Evolutionary conservation across 2,797 vertebrate genomes (phyloP).

Genomic region (Leuciscus waleckii): DNA sequence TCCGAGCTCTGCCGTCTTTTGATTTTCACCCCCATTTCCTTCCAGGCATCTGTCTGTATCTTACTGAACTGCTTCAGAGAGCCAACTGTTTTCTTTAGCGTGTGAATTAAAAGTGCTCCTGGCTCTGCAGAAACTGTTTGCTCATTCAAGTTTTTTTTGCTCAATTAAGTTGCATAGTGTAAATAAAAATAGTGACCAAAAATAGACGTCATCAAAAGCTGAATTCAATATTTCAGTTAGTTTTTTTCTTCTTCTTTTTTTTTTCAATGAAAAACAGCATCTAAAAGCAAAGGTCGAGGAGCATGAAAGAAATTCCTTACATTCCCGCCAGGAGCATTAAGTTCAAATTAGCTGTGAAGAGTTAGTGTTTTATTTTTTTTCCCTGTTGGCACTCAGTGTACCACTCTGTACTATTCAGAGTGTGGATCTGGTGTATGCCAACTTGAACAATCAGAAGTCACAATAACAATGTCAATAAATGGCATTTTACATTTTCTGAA

Average conservation of each 20-base stretch:
- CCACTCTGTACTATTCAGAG: neutral
- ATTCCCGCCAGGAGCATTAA: neutral
- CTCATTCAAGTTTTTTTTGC: slow-evolving; percentile 27
- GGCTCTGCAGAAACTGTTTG: slow-evolving; percentile 34
- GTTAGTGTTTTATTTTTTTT: neutral
- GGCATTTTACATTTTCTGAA: too few species aligned
- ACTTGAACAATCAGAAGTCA: neutral
- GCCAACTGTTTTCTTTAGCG: slow-evolving; percentile 57
- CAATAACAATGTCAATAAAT: neutral
- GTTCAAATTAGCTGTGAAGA: neutral
- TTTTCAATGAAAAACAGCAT: neutral
- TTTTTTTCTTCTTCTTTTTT: neutral
- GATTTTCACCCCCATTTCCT: slow-evolving; percentile 39
- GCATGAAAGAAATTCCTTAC: neutral
- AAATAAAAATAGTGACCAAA: slow-evolving; percentile 1
- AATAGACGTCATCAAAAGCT: neutral
- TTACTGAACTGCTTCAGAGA: slow-evolving; percentile 57
- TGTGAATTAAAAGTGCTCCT: slow-evolving; percentile 50
- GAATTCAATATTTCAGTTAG: neutral
- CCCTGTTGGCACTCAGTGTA: neutral
- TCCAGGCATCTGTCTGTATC: slow-evolving; percentile 40
- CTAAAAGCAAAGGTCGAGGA: neutral
- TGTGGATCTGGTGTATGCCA: neutral
- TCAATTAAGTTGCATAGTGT: slow-evolving; percentile 30
- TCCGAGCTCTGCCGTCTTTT: slow-evolving; percentile 36